A percentile compares a stretch with the other conserved stretches of the same genome.
These are phyloP conservation scores for Watsonalla binaria DNA, from an alignment of 2,888 invertebrate species.

Conservation along the genomic window DNA sequence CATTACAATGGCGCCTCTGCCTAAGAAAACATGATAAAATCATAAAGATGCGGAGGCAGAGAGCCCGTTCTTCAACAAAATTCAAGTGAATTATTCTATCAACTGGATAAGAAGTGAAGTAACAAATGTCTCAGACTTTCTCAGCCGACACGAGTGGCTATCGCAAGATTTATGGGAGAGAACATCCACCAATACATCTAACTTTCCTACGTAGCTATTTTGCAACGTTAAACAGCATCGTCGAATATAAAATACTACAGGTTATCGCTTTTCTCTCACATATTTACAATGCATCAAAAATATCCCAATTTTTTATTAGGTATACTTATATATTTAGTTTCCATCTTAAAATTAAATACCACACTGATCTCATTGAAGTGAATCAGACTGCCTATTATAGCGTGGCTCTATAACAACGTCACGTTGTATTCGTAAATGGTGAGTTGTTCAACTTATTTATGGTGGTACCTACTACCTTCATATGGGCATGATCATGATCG, in stretches of 20 bases:
- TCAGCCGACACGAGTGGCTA: constrained; percentile 1
- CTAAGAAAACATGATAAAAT: not conserved
- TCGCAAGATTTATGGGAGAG: not conserved
- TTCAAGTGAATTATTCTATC: not conserved
- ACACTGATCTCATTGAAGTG: constrained; percentile 55
- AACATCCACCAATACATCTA: not conserved
- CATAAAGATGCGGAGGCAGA: not conserved
- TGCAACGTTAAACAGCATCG: not conserved
- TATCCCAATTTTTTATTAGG: too few relatives aligned
- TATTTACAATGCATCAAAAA: too few relatives aligned
- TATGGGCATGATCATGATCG: constrained; percentile 12
- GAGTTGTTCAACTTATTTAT: constrained; percentile 23
- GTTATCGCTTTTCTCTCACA: not conserved
- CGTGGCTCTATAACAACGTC: constrained; percentile 21
- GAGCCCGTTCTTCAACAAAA: not conserved
- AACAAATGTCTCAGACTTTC: constrained; percentile 1
- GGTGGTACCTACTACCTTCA: constrained; percentile 10
- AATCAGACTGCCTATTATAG: constrained; percentile 50
- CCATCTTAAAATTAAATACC: constrained; percentile 12
- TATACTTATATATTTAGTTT: not conserved
- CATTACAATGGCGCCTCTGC: too few relatives aligned
- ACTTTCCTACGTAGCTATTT: not conserved
- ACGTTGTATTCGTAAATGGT: constrained; percentile 23
- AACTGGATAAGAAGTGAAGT: not conserved
- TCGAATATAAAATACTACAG: not conserved